Evolutionary conservation across 2,888 invertebrate species (phyloP), one percentile per base, ranked within the genome.

Genomic region (Notocelia uddmanniana): DNA sequence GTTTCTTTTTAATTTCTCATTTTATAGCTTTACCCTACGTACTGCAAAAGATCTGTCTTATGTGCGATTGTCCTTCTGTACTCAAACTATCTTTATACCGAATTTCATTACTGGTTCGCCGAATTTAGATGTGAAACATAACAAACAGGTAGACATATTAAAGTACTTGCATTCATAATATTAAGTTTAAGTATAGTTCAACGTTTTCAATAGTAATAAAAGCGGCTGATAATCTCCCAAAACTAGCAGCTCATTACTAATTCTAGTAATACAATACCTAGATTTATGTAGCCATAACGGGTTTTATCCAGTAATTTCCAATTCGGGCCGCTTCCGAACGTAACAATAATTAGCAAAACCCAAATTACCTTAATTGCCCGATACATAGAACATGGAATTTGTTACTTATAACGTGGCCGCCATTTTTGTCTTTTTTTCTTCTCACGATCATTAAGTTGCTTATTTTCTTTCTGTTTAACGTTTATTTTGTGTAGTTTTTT

Each of bases 371-470:
- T 68, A 59, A 68, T 68, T 68, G 13, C 59, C 21, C 50, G 50
- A 48, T 59, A 23, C 45, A 50, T 52, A 21, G 37, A 59, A 37
- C 41, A 31, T 77, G 79, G 76, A 76, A 75, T 74, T 75, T 79
- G 78, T 81, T 81, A 80, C 77, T 79, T 80, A 78, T 78, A 76
- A 81, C 80, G 78, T 45, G 78, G 75, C 78, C 74, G 73, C 77
- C 74, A 80, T 80, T 79, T 75, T 76, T 76, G 76, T 78, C 78
- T 79, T 76, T n/a, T 76, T 80, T 74, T 74, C 73, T 31, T 74
- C 26, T 55, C n/a, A 26, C 26, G 23, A 23, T 5, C 13, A 13
- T 0, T 23, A 13, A 15, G 15, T 23, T 15, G 26, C 26, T 55
- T 55, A 9, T 23, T 10, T 52, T 1, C 3, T 5, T 52, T 54